Base-by-base conservation (phyloP, 2,797 vertebrate species). In the Sebastolobus altivelis region DNA sequence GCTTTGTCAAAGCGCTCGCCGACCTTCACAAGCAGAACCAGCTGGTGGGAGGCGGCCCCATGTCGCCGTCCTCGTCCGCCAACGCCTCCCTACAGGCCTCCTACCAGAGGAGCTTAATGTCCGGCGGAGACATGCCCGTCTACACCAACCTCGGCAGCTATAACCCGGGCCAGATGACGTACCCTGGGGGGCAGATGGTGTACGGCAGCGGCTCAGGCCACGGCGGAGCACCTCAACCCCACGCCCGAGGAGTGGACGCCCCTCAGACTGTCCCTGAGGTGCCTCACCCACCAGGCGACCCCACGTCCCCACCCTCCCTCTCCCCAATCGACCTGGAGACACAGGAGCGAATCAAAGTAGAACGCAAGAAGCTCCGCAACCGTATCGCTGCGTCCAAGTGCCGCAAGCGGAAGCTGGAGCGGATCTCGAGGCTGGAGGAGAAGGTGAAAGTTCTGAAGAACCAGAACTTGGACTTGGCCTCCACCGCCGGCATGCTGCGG, bases 21-120 rank as follows among this genome's bases (percentile, higher is more conserved):
- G 97, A 97, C 82, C 94, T 98, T 37, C 96, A 97, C 92, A 97
- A 98, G 90, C 97, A 98, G 93, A 98, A 97, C 89, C 97, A 98
- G 92, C 90, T 97, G 40, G 89, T 97, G 3, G 96, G 96, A 18
- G 81, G 87, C 0, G 90, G 91, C 1, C 92, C 96, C 25, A 93
- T 96, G 84, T 96, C 96, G 1, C 96, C 96, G 0, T 88, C 95
- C 0, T 94, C 95, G 0, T 94, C 95, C 46, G 94, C 95, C 37
- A 75, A 85, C 0, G 72, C 76, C 35, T 94, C 95, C 65, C 79
- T 95, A 63, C 94, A 95, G 74, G 92, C 93, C 0, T 93, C 96
- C 5, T 96, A 96, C 89, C 94, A 95, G 75, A 95, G 96, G 66
- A 96, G 92, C 77, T 87, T 96, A 70, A 95, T 96, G 87, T 66